Evolutionary conservation across 92 coral and sea anemone species (phyloP).

Genomic region (Siderastrea radians): DNA sequence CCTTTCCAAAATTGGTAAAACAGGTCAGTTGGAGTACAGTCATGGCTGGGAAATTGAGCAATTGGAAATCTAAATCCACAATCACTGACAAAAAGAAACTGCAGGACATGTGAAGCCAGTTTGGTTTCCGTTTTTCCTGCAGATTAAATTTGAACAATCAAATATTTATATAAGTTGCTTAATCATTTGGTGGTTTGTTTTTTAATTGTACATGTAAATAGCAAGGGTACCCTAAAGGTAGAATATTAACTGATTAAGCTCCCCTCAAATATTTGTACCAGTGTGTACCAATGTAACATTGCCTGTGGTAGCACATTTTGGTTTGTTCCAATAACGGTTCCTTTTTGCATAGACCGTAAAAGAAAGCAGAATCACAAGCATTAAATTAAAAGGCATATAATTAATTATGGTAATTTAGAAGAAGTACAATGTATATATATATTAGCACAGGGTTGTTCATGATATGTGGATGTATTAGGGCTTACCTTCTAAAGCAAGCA

Average conservation of each 20-base stretch:
- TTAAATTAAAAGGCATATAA: no score
- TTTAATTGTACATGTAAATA: no score
- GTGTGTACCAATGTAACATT: no score
- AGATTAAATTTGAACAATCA: not conserved
- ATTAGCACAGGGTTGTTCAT: not conserved
- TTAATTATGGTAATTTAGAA: no score
- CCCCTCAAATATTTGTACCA: no score
- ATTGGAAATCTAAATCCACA: conserved; percentile 49
- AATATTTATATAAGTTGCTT: not conserved
- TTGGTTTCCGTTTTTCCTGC: conserved; percentile 16
- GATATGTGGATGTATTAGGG: not conserved
- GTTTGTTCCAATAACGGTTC: no score
- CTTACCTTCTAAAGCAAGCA: conserved; percentile 15
- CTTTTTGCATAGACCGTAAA: no score
- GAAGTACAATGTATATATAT: not conserved
- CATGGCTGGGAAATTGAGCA: conserved; percentile 42
- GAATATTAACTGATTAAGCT: no score
- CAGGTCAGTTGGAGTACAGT: conserved; percentile 44
- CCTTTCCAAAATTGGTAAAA: conserved; percentile 49
- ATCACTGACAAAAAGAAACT: conserved; percentile 39
- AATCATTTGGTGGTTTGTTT: no score
- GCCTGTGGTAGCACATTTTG: no score
- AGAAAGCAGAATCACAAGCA: no score
- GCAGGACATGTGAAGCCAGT: conserved; percentile 48
- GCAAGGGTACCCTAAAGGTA: no score